Percentiles rank a stretch among this genome's conserved stretches.
Conservation (phyloP, 64 coral and sea anemone genomes). For the Dendrophyllia cribrosa region DNA sequence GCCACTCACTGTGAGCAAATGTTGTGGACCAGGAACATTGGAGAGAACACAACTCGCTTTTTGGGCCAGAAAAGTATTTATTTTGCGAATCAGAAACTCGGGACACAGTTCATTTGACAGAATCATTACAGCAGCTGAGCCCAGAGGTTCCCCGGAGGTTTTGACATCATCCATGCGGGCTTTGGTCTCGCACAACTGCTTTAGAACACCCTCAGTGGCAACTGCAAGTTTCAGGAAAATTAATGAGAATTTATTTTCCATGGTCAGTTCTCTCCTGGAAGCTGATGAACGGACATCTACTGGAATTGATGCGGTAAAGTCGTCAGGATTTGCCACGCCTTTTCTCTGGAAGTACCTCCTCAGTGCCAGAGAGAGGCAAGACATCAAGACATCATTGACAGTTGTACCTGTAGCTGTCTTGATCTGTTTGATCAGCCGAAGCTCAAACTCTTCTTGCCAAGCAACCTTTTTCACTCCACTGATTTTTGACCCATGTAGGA, state of each 20-base stretch:
- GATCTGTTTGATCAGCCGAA: conserved; percentile 82
- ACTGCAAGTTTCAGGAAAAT: conserved; percentile 79
- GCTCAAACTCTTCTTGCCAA: conserved; percentile 79
- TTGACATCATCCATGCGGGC: conserved; percentile 81
- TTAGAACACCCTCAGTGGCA: conserved; percentile 46
- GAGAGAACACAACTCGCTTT: conserved; percentile 90
- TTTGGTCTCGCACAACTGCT: conserved; percentile 79
- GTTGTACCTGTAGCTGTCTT: conserved; percentile 88
- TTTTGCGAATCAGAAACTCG: conserved; percentile 59
- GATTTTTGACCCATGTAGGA: conserved; percentile 80
- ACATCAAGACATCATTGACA: conserved; percentile 92
- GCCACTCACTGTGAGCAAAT: conserved; percentile 43
- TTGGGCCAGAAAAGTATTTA: conserved; percentile 27
- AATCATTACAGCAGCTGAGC: conserved; percentile 53
- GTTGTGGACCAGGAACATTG: conserved; percentile 92
- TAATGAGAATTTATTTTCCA: conserved; percentile 91
- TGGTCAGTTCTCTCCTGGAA: neutral
- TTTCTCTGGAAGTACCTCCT: conserved; percentile 81
- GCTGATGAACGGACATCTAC: conserved; percentile 83
- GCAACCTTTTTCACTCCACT: conserved; percentile 88
- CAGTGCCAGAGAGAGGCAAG: conserved; percentile 80
- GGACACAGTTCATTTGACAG: conserved; percentile 75
- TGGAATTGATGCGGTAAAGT: conserved; percentile 79
- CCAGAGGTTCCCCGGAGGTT: conserved; percentile 81
- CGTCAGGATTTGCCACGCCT: conserved; percentile 70